Percentiles rank a stretch among this genome's conserved stretches.
Evolutionary conservation across 2,888 invertebrate genomes (phyloP).

Genomic region (Salpingus planirostris): DNA sequence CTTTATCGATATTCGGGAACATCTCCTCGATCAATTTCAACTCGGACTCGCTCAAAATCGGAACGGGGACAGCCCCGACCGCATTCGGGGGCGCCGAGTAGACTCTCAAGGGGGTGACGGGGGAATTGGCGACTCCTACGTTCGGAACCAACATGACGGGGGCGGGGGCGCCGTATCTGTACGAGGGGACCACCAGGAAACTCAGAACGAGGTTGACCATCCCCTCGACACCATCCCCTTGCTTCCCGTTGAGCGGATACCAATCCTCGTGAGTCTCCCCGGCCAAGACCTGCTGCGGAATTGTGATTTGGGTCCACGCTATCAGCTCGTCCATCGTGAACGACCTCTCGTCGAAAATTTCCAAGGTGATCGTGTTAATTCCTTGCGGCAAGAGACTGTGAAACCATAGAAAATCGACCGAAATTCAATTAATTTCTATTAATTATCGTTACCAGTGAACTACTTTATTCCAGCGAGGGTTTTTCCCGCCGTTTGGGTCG

Average conservation of each 20-base stretch:
- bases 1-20: constrained; percentile 92
- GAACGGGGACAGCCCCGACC: constrained; percentile 19
- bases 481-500: constrained; percentile 88
- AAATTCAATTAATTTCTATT: constrained; percentile 2
- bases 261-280: constrained; percentile 93
- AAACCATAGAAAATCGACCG: constrained; percentile 14
- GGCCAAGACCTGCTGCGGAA: constrained; percentile 73
- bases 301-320: constrained; percentile 86
- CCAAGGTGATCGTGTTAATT: constrained; percentile 79
- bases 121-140: constrained; percentile 24
- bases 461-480: constrained; percentile 92
- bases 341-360: constrained; percentile 95
- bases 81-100: constrained; percentile 36
- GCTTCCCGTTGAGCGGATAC: constrained; percentile 88
- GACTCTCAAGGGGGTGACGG: constrained; percentile 41
- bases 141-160: constrained; percentile 66
- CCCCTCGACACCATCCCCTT: constrained; percentile 91
- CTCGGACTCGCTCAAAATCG: constrained; percentile 49
- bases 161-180: constrained; percentile 50
- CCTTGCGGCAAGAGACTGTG: constrained; percentile 78
- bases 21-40: constrained; percentile 82
- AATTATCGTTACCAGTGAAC: constrained; percentile 63
- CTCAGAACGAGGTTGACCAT: constrained; percentile 85
- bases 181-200: constrained; percentile 46
- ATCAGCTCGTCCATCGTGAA: constrained; percentile 94